Evolutionary conservation across 2,797 vertebrate species (phyloP).

Genomic region (Catamblyrhynchus diadema): DNA sequence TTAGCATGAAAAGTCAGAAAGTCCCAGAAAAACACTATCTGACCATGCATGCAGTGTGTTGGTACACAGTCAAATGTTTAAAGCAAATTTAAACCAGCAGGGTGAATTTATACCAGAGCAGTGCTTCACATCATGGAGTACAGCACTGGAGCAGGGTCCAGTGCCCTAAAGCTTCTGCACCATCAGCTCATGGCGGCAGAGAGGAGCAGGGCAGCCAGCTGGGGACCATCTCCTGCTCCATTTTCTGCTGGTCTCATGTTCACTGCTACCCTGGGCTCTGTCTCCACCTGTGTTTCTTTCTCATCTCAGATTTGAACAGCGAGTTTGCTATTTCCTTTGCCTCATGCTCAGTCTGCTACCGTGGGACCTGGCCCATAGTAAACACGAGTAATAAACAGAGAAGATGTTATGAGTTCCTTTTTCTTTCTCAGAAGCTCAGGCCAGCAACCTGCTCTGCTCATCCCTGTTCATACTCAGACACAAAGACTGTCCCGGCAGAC

Average conservation of each 20-base stretch:
- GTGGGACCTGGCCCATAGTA: neutral
- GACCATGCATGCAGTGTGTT: neutral
- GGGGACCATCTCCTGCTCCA: neutral
- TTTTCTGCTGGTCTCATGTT: neutral
- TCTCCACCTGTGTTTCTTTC: neutral
- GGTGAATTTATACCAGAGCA: neutral
- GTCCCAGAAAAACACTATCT: neutral
- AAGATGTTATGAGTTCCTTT: neutral
- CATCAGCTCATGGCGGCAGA: neutral
- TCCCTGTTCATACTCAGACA: neutral
- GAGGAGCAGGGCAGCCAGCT: neutral
- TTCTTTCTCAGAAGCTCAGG: neutral
- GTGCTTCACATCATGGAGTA: neutral
- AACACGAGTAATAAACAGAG: neutral
- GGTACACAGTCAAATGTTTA: neutral
- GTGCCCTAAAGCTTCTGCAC: neutral
- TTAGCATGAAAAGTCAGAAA: neutral
- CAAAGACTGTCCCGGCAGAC: neutral
- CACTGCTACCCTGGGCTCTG: neutral
- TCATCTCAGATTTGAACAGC: neutral
- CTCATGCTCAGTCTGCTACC: neutral
- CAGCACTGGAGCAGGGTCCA: accelerated
- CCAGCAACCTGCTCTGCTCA: neutral
- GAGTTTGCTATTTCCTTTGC: neutral
- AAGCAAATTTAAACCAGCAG: neutral